A percentile compares a stretch with the other conserved stretches of the same genome.
Evolutionary conservation across 2,113 vertebrate genomes (phyloP).

Genomic region (Poeciliopsis prolifica): DNA sequence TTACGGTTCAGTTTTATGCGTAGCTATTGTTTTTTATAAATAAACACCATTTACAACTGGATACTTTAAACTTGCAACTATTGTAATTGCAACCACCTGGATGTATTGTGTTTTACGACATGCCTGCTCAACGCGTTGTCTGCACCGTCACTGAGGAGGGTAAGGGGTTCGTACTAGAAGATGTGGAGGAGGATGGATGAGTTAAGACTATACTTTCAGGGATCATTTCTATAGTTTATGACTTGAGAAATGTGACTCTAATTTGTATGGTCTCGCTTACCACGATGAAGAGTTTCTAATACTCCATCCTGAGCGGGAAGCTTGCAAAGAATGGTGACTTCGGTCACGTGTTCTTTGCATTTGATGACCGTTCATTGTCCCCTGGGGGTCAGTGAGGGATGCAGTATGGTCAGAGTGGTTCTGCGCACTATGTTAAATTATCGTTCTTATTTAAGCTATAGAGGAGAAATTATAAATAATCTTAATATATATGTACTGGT

Average conservation of each 20-base stretch:
- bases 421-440: neutral
- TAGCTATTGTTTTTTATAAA: too few relatives aligned
- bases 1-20: too few relatives aligned
- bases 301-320: constrained; percentile 64
- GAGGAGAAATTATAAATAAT: too few relatives aligned
- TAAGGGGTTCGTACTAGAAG: rapidly evolving
- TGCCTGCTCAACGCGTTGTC: too few relatives aligned
- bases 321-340: neutral
- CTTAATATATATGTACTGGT: too few relatives aligned
- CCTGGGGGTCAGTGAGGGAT: constrained; percentile 13
- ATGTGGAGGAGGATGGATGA: rapidly evolving
- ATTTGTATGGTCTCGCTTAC: constrained; percentile 62
- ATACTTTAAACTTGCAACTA: too few relatives aligned
- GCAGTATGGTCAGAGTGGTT: constrained; percentile 64
- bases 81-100: too few relatives aligned
- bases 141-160: constrained; percentile 4
- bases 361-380: constrained; percentile 68
- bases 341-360: neutral
- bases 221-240: constrained; percentile 76
- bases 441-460: too few relatives aligned
- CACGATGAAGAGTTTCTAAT: constrained; percentile 64
- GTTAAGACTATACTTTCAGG: constrained; percentile 78
- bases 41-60: too few relatives aligned
- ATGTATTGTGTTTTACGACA: too few relatives aligned
- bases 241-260: constrained; percentile 72